Percentiles rank a stretch among this genome's conserved stretches.
Evolutionary conservation across 2,113 vertebrate genomes (phyloP).

Genomic region (Callospermophilus lateralis): DNA sequence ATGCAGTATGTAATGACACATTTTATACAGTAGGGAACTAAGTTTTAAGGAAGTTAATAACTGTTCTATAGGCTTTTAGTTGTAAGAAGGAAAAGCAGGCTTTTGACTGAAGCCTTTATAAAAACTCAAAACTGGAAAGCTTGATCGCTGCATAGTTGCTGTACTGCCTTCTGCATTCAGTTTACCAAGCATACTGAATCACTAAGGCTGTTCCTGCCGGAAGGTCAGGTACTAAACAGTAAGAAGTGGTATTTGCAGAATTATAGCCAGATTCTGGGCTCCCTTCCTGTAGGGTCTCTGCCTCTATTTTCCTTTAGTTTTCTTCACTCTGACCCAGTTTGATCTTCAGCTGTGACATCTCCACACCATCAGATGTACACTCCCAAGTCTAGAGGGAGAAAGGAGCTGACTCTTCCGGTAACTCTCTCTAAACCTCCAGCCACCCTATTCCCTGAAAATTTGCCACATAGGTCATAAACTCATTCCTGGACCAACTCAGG

Average conservation of each 20-base stretch:
- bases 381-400: not conserved
- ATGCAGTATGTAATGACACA: not conserved
- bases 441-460: not conserved
- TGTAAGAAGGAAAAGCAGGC: not conserved
- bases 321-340: not conserved
- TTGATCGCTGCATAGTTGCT: not conserved
- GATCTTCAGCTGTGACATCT: not conserved
- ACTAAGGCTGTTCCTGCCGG: not conserved
- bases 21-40: not conserved
- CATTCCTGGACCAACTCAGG: not conserved
- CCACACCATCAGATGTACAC: not conserved
- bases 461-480: not conserved
- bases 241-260: not conserved
- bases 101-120: not conserved
- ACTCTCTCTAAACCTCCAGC: not conserved
- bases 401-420: not conserved
- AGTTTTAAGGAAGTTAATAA: conserved; percentile 21
- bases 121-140: not conserved
- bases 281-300: not conserved
- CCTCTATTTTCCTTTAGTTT: not conserved
- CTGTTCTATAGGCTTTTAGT: not conserved
- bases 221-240: not conserved
- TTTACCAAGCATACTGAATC: not conserved
- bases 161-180: not conserved
- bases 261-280: not conserved